Conservation (phyloP, 2,113 vertebrate species). For the Zosterops pallidus region DNA sequence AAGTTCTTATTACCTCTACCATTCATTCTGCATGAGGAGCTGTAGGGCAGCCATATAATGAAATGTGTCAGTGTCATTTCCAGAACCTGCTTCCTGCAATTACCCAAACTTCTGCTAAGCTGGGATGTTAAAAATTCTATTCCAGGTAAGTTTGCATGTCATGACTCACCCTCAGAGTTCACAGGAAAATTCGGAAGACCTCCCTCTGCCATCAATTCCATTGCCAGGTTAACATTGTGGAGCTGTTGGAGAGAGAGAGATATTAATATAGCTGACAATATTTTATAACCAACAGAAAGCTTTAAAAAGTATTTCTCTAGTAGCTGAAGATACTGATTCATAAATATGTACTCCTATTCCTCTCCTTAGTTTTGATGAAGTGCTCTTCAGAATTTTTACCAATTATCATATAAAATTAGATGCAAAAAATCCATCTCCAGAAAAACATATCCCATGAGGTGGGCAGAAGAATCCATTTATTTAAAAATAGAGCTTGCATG, state of each 20-base stretch:
- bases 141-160: neutral
- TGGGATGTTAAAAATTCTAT: neutral
- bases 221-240: constrained; percentile 87
- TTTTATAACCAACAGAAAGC: neutral
- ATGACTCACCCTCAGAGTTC: constrained; percentile 82
- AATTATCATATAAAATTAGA: constrained; percentile 7
- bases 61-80: neutral
- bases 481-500: neutral
- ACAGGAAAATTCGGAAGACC: constrained; percentile 73
- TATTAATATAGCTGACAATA: neutral
- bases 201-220: constrained; percentile 83
- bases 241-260: constrained; percentile 69
- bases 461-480: neutral
- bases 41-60: neutral
- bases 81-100: neutral
- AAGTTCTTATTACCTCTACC: neutral
- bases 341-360: neutral
- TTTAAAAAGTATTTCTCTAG: neutral
- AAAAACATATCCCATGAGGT: neutral
- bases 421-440: constrained; percentile 3
- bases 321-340: neutral
- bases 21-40: neutral
- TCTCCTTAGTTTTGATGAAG: neutral
- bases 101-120: neutral
- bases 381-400: neutral